These are phyloP conservation scores for Clangula hyemalis DNA, from an alignment of 2,797 vertebrate genomes.

Conservation along the genomic window DNA sequence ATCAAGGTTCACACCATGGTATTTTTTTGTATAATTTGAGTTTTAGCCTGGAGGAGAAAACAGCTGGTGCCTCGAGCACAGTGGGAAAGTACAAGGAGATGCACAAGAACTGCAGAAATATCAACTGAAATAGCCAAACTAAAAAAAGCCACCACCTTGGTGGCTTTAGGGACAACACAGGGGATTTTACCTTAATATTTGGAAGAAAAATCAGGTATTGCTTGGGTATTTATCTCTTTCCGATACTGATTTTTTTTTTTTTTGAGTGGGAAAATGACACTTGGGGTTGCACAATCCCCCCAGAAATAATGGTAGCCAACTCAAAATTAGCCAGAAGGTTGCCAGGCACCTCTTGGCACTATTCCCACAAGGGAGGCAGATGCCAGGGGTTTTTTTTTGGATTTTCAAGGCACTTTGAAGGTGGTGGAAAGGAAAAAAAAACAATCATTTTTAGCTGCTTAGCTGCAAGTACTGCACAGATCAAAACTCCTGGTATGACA, in stretches of 20 bases:
- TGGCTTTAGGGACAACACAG: background rate
- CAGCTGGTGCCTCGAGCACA: background rate
- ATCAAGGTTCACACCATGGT: background rate
- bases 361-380: no score
- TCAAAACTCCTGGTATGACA: accelerated
- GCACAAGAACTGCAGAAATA: background rate
- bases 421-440: background rate
- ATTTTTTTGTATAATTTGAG: background rate
- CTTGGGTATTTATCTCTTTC: background rate
- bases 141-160: background rate
- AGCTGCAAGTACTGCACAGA: background rate
- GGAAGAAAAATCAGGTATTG: background rate
- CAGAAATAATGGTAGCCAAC: background rate
- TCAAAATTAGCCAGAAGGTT: background rate
- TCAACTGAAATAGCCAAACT: background rate
- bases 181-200: background rate
- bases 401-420: background rate
- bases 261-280: background rate
- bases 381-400: background rate
- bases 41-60: background rate
- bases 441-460: background rate
- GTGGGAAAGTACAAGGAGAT: background rate
- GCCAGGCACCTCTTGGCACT: background rate
- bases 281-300: background rate
- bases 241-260: background rate